These are phyloP conservation scores for Macrobrachium rosenbergii DNA, from an alignment of 1,140 invertebrate species.

Conservation along the genomic window DNA sequence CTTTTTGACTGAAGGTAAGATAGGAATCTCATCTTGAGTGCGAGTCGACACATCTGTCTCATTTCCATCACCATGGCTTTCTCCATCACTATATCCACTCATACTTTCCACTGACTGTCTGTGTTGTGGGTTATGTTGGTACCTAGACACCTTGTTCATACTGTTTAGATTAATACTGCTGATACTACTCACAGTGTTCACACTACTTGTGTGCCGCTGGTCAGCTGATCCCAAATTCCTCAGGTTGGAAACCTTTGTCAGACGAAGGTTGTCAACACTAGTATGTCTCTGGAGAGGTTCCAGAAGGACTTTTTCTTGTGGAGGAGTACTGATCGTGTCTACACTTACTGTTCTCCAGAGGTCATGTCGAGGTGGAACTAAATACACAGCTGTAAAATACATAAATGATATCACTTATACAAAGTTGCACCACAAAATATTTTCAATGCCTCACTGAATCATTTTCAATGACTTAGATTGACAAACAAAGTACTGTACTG, in stretches of 20 bases:
- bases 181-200: constrained; percentile 34
- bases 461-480: background rate
- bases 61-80: constrained; percentile 22
- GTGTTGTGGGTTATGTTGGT: background rate
- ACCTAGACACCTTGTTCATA: background rate
- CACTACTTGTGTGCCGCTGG: constrained; percentile 23
- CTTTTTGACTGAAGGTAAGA: constrained; percentile 39
- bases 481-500: background rate
- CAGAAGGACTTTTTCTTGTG: background rate
- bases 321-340: constrained; percentile 37
- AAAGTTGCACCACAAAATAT: background rate
- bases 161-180: constrained; percentile 37
- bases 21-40: constrained; percentile 33
- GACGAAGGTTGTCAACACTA: constrained; percentile 41
- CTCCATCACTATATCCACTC: constrained; percentile 37
- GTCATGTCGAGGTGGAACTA: constrained; percentile 50
- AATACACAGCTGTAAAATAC: constrained; percentile 26
- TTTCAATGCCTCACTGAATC: background rate
- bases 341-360: constrained; percentile 56
- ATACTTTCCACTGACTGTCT: constrained; percentile 33
- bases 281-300: constrained; percentile 39
- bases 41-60: constrained; percentile 38
- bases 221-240: constrained; percentile 1
- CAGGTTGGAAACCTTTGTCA: constrained; percentile 41
- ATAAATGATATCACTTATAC: too few relatives aligned